A percentile compares a stretch with the other conserved stretches of the same genome.
Evolutionary conservation across 2,888 invertebrate species (phyloP).

Genomic region (Lacanobia wlatinum): DNA sequence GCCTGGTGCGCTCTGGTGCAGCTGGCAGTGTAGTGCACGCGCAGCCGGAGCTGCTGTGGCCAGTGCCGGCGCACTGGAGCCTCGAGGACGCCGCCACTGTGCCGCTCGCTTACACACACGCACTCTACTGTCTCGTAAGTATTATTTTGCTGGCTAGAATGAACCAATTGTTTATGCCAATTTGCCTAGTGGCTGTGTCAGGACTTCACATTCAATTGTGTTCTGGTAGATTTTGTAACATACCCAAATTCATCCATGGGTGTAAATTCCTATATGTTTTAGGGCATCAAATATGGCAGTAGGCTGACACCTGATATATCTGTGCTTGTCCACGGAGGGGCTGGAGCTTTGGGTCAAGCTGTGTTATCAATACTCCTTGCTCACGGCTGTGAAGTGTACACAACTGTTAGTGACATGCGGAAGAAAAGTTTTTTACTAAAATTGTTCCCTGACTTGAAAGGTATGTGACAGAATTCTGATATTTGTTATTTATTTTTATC

Average conservation of each 20-base stretch:
- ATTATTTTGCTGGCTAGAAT: neutral
- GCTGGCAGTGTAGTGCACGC: conserved; percentile 89
- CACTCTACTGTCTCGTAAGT: conserved; percentile 81
- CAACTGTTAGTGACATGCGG: conserved; percentile 77
- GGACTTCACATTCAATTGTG: neutral
- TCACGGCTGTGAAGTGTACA: conserved; percentile 75
- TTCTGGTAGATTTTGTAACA: neutral
- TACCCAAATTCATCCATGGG: no score
- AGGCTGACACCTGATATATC: conserved; percentile 50
- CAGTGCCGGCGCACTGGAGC: conserved; percentile 93
- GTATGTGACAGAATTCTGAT: conserved; percentile 54
- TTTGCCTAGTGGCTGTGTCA: neutral
- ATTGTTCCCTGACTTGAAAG: conserved; percentile 78
- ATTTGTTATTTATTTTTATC: no score
- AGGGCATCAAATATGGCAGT: conserved; percentile 64
- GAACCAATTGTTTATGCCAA: neutral
- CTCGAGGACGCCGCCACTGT: conserved; percentile 94
- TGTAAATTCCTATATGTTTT: conserved; percentile 11
- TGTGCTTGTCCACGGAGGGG: conserved; percentile 68
- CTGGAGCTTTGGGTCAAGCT: conserved; percentile 83
- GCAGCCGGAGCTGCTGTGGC: conserved; percentile 90
- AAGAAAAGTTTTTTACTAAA: conserved; percentile 80
- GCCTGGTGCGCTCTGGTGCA: conserved; percentile 89
- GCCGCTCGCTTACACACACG: conserved; percentile 93
- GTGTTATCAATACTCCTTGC: conserved; percentile 77